These are phyloP conservation scores for Crepidodera aurea DNA, from an alignment of 2,888 invertebrate genomes.

Conservation along the genomic window DNA sequence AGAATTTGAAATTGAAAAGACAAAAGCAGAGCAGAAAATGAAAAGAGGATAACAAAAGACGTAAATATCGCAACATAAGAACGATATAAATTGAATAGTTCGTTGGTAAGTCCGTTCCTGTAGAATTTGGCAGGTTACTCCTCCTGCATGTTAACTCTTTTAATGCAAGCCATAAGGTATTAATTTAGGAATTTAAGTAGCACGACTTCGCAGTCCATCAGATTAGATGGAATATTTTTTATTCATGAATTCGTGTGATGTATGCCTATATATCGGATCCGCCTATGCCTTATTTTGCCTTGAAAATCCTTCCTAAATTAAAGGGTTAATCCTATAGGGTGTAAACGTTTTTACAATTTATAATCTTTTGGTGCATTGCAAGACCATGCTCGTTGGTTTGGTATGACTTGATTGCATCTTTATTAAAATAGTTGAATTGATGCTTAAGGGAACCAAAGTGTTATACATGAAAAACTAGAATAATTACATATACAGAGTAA, in stretches of 20 bases:
- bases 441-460: background rate
- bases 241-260: slow-evolving; percentile 14
- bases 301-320: slow-evolving; percentile 23
- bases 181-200: slow-evolving; percentile 14
- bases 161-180: background rate
- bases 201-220: slow-evolving; percentile 11
- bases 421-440: no score
- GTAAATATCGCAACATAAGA: no score
- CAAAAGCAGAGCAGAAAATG: no score
- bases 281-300: background rate
- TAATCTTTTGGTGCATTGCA: slow-evolving; percentile 17
- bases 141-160: background rate
- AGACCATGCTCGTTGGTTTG: slow-evolving; percentile 1
- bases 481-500: no score
- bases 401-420: slow-evolving; percentile 4
- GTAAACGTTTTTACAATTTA: slow-evolving; percentile 16
- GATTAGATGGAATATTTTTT: slow-evolving; percentile 26
- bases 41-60: no score
- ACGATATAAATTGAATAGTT: no score
- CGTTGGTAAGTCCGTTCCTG: background rate
- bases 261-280: background rate
- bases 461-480: background rate
- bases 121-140: background rate
- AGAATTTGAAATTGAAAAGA: no score
- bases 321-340: slow-evolving; percentile 26